phyloP scores from a whole-genome alignment of 2,797 vertebrate species.

The Acrocephalus scirpaceus region DNA sequence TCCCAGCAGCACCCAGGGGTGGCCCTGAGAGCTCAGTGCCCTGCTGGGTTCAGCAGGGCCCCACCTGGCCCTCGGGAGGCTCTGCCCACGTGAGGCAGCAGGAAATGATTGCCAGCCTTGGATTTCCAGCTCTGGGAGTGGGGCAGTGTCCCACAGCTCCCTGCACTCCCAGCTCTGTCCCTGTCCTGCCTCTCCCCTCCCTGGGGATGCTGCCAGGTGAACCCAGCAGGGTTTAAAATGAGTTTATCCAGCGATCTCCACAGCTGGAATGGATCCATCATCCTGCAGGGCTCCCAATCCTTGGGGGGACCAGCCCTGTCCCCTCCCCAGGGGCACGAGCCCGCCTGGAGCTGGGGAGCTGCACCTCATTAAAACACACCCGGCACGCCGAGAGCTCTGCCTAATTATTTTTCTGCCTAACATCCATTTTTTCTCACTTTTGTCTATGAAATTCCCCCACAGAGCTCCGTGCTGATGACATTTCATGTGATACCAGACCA shows the following conservation, averaged over 20 bases:
- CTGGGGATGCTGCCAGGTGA: background rate
- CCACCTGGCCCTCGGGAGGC: background rate
- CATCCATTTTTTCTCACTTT: background rate
- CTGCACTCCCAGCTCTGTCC: no score
- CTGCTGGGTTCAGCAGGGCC: background rate
- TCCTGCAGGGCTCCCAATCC: accelerated
- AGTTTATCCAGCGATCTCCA: background rate
- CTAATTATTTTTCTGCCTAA: background rate
- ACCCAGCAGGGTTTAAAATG: background rate
- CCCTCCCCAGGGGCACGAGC: accelerated
- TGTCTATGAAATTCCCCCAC: background rate
- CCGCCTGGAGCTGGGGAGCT: background rate
- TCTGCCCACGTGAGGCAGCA: background rate
- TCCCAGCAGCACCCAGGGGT: no score
- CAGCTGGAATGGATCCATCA: background rate
- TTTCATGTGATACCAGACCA: no score
- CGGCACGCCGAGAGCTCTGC: background rate
- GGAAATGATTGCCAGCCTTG: background rate
- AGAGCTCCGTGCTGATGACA: background rate
- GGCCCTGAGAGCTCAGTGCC: no score
- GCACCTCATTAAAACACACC: accelerated
- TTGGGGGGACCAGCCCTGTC: background rate
- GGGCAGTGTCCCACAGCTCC: no score
- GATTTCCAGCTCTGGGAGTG: background rate
- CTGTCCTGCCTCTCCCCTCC: no score